phyloP scores from a whole-genome alignment of 2,113 vertebrate species.

The Otus sunia region DNA sequence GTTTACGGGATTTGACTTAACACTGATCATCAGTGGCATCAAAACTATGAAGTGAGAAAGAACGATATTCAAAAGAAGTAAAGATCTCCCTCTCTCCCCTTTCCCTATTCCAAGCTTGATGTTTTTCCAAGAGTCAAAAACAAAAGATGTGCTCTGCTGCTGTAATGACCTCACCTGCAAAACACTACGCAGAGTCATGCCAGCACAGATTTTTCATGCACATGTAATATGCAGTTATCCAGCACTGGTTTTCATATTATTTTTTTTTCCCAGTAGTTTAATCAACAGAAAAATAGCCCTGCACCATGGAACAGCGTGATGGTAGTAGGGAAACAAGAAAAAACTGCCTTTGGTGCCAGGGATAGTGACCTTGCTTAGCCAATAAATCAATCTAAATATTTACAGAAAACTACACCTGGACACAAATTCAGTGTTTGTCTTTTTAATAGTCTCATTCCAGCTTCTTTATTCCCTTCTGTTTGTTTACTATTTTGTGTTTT shows the following conservation, averaged over 20 bases:
- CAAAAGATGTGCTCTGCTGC: neutral
- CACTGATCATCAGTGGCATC: neutral
- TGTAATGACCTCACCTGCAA: conserved; percentile 6
- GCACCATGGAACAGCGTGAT: too few relatives aligned
- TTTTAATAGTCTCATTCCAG: neutral
- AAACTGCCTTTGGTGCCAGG: neutral
- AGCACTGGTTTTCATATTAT: neutral
- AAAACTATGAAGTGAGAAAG: neutral
- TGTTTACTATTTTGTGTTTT: neutral
- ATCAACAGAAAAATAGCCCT: neutral
- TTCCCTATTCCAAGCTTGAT: neutral
- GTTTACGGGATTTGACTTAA: neutral
- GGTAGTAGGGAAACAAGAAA: neutral
- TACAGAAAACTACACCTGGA: neutral
- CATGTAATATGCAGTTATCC: neutral
- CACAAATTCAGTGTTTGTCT: neutral
- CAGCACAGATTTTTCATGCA: conserved; percentile 16
- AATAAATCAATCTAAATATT: neutral
- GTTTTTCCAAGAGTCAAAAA: neutral
- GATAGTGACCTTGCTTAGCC: neutral
- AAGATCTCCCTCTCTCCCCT: neutral
- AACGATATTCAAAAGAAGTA: neutral
- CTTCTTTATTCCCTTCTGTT: neutral
- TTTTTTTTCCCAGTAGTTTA: neutral
- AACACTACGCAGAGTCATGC: neutral